Conservation (phyloP, 2,113 vertebrate genomes). For the Promerops cafer region DNA sequence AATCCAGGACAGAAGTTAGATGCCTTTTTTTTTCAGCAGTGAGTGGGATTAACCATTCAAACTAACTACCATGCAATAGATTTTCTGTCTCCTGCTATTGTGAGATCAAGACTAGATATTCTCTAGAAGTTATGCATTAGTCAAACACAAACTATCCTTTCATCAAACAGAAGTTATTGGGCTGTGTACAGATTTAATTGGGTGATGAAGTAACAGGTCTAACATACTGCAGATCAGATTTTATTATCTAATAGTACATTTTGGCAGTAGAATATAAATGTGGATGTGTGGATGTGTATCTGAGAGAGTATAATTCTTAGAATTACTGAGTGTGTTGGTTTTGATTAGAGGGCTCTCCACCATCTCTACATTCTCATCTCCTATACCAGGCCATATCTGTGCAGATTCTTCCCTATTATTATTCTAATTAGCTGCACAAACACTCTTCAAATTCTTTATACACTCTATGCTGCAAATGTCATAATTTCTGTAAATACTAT, state of each 20-base stretch:
- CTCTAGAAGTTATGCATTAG: neutral
- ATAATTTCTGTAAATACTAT: neutral
- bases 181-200: slow-evolving; percentile 17
- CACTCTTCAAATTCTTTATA: neutral
- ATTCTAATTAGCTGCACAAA: neutral
- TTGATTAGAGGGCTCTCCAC: neutral
- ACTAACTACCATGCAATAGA: neutral
- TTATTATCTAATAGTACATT: neutral
- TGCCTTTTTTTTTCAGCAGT: neutral
- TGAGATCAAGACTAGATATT: slow-evolving; percentile 33
- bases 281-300: neutral
- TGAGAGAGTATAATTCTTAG: neutral
- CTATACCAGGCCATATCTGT: neutral
- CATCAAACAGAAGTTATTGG: slow-evolving; percentile 14
- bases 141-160: slow-evolving; percentile 44
- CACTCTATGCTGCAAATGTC: neutral
- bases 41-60: neutral
- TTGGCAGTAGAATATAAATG: neutral
- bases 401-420: neutral
- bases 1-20: neutral
- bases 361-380: neutral
- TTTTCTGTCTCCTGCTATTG: slow-evolving; percentile 13
- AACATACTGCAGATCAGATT: neutral
- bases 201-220: slow-evolving; percentile 18
- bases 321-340: neutral